phyloP scores from a whole-genome alignment of 2,888 invertebrate genomes.

The Embidobia sp. region DNA sequence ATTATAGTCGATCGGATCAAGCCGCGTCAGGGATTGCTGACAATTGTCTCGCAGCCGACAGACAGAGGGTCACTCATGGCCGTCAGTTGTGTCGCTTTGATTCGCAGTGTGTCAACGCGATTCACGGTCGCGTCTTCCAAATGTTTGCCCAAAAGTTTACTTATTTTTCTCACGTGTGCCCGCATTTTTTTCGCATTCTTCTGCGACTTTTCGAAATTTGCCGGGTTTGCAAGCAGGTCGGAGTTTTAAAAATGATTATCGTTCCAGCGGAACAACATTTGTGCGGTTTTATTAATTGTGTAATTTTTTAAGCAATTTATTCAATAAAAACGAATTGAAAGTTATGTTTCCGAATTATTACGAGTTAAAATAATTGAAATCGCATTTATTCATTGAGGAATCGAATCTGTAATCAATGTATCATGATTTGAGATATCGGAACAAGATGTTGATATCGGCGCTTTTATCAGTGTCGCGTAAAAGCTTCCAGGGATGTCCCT shows the following conservation, averaged over 20 bases:
- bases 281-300: no score
- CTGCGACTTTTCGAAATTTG: no score
- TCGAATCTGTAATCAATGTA: neutral
- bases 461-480: slow-evolving; percentile 23
- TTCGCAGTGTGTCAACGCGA: slow-evolving; percentile 21
- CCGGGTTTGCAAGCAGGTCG: no score
- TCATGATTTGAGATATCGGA: neutral
- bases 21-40: slow-evolving; percentile 34
- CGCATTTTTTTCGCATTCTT: no score
- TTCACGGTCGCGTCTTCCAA: slow-evolving; percentile 16
- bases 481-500: slow-evolving; percentile 40
- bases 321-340: no score
- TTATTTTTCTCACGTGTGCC: no score
- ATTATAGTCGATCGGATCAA: slow-evolving; percentile 52
- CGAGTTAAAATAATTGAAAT: no score
- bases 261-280: no score
- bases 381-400: neutral
- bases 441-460: slow-evolving; percentile 19
- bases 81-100: slow-evolving; percentile 36
- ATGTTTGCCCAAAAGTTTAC: slow-evolving; percentile 11
- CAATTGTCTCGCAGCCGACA: slow-evolving; percentile 46
- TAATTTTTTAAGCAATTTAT: neutral
- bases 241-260: no score
- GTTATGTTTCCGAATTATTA: no score
- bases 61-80: slow-evolving; percentile 54